Base-by-base conservation (phyloP, 2,797 vertebrate genomes). In the Periparus ater region DNA sequence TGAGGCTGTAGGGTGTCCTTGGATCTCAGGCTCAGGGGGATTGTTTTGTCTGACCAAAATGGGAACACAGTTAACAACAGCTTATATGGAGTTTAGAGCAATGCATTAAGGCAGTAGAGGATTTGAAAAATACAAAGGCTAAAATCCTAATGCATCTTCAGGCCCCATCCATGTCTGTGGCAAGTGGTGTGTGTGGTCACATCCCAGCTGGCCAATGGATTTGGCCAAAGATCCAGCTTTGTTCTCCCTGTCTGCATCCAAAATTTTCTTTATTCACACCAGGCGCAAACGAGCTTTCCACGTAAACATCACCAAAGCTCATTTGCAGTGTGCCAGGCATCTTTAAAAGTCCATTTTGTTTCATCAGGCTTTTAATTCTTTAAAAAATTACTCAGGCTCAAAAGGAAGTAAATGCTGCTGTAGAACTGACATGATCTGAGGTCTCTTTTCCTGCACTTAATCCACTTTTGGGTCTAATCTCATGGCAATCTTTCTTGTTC, bases 91-190 rank as follows among this genome's bases (percentile, higher is more conserved):
- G 8, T 54, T 36, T 3, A 12, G n/a, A 77, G 27, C 2, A 4
- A 8, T 21, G 3, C 21, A 47, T 21, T 38, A 17, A 47, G 7
- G 11, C n/a, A 47, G 10, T 3, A 32, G 44, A 66, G n/a, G 17
- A 26, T 55, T 3, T 66, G 11, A 47, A 19, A 55, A 11, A 55
- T 4, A 21, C 2, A 38, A 78, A 57, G 4, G 22, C 22, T 47
- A 4, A 66, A 47, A 21, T 57, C 42, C 11, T 9, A 11, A 47
- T 22, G 40, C 6, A 17, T 45, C n/a, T 10, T 5, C 13, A 53
- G 61, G 7, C 25, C 29, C 51, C 45, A 25, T 0, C 7, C 4
- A 0, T 0, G 30, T 9, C 15, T 2, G 6, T 14, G 26, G n/a
- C 51, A 25, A 5, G 15, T 0, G 9, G 15, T 10, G 26, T 23